phyloP scores from a whole-genome alignment of 2,888 invertebrate species.

The Trachelus tabidus region DNA sequence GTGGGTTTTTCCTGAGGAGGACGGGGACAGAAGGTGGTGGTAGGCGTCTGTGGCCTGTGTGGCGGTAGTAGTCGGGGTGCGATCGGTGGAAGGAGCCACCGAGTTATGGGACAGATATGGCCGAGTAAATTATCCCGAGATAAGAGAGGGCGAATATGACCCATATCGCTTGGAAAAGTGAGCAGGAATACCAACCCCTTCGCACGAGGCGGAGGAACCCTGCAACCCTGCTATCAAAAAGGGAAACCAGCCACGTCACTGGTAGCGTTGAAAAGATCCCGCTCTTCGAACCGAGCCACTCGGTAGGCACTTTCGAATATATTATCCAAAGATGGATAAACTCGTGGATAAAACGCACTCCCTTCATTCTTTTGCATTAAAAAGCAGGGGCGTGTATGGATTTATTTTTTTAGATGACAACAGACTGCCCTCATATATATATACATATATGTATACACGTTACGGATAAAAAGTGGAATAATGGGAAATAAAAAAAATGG shows the following conservation, averaged over 20 bases:
- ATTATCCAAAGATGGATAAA: neutral
- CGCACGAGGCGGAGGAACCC: neutral
- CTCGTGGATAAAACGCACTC: neutral
- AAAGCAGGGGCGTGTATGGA: neutral
- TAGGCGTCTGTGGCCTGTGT: neutral
- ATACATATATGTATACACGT: neutral
- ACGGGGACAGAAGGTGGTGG: constrained; percentile 9
- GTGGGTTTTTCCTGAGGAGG: neutral
- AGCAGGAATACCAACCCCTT: neutral
- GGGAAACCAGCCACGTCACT: neutral
- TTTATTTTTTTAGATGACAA: neutral
- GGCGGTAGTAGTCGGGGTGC: neutral
- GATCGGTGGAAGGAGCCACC: constrained; percentile 7
- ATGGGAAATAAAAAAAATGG: neutral
- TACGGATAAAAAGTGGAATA: neutral
- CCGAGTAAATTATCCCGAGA: constrained; percentile 23
- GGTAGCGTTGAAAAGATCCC: neutral
- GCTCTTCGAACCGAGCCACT: neutral
- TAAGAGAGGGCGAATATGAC: constrained; percentile 21
- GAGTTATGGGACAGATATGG: constrained; percentile 24
- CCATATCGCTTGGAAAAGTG: constrained; percentile 15
- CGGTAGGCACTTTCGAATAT: neutral
- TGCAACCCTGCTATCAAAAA: neutral
- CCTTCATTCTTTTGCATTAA: neutral
- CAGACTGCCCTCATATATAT: neutral